Evolutionary conservation across 2,797 vertebrate genomes (phyloP).

Genomic region (Melanotaenia nigrans): DNA sequence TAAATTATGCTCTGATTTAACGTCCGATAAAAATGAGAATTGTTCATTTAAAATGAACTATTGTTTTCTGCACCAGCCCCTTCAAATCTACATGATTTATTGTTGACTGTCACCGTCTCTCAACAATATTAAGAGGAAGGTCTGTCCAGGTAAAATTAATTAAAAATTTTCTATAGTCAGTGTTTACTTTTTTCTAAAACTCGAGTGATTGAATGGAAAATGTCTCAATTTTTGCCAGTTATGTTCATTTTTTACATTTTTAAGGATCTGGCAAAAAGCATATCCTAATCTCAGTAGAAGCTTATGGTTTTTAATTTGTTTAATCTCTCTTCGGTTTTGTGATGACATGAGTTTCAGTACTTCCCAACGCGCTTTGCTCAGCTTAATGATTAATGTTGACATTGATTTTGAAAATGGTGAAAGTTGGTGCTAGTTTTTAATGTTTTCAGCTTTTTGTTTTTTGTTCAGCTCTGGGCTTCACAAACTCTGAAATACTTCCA

Average conservation of each 20-base stretch:
- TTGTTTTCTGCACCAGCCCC: neutral
- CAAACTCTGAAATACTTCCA: slow-evolving; percentile 48
- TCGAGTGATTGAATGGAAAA: slow-evolving; percentile 6
- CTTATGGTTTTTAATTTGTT: neutral
- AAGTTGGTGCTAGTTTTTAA: slow-evolving; percentile 64
- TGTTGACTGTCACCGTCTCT: slow-evolving; percentile 2
- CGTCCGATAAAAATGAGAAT: neutral
- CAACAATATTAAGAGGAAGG: neutral
- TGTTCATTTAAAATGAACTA: slow-evolving; percentile 1
- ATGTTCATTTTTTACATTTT: neutral
- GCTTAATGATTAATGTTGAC: slow-evolving; percentile 34
- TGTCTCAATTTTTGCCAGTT: slow-evolving; percentile 19
- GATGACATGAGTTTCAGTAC: slow-evolving; percentile 10
- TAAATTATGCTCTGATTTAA: neutral
- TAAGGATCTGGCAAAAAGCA: slow-evolving; percentile 5
- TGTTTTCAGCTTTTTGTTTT: slow-evolving; percentile 42
- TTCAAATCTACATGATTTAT: slow-evolving; percentile 7
- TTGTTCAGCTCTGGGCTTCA: slow-evolving; percentile 36
- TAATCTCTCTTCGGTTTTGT: slow-evolving; percentile 34
- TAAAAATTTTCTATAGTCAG: slow-evolving; percentile 1
- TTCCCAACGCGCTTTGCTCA: slow-evolving; percentile 21
- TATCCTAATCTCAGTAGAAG: slow-evolving; percentile 13
- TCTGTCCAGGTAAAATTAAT: slow-evolving; percentile 12
- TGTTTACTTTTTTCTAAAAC: slow-evolving; percentile 45
- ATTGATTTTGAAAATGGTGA: slow-evolving; percentile 36